Conservation (phyloP, 2,888 invertebrate species). For the Lymantria monacha region DNA sequence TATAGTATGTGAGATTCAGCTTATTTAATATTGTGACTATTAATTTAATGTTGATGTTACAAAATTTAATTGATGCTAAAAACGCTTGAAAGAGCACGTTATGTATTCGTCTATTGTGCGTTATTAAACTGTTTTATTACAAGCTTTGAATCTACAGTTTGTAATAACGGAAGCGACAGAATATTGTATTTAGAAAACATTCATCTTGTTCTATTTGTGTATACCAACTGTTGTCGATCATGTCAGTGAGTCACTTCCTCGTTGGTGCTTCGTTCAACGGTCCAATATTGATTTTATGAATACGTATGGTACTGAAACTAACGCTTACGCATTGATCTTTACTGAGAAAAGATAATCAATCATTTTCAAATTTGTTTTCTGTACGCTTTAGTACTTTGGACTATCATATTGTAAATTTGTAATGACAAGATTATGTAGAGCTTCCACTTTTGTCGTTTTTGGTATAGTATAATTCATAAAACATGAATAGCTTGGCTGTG, state of each 20-base stretch:
- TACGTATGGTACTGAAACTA: conserved; percentile 16
- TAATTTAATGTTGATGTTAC: neutral
- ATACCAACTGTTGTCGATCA: conserved; percentile 27
- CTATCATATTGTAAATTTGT: too few relatives aligned
- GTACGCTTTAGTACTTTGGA: too few relatives aligned
- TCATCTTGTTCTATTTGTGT: conserved; percentile 33
- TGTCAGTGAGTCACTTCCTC: conserved; percentile 46
- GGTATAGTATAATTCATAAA: too few relatives aligned
- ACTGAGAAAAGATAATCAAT: conserved; percentile 28
- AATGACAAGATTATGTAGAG: too few relatives aligned
- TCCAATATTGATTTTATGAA: conserved; percentile 27
- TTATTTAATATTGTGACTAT: too few relatives aligned
- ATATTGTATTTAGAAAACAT: conserved; percentile 6
- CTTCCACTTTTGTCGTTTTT: too few relatives aligned
- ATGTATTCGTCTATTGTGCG: neutral
- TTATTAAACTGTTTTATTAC: neutral
- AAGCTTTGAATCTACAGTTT: neutral
- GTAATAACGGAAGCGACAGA: neutral
- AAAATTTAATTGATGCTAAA: neutral
- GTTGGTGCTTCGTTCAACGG: conserved; percentile 30
- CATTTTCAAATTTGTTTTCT: neutral
- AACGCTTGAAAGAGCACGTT: neutral
- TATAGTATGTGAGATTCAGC: too few relatives aligned
- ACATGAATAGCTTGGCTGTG: too few relatives aligned
- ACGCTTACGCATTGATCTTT: conserved; percentile 26